phyloP scores from a whole-genome alignment of 2,113 vertebrate genomes.

The Circaetus cinerascens region DNA sequence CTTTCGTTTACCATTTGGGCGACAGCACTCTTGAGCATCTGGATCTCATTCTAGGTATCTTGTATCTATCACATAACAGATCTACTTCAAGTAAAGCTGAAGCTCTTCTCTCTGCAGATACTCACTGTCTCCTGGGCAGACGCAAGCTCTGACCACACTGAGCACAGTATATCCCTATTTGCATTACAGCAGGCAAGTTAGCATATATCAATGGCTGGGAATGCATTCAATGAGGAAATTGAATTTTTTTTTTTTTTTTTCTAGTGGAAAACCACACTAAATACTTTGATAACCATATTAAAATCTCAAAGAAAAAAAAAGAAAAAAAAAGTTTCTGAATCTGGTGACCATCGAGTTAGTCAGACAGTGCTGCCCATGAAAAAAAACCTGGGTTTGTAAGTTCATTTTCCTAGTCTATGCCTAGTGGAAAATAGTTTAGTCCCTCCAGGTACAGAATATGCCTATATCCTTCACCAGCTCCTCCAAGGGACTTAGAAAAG shows the following conservation, averaged over 20 bases:
- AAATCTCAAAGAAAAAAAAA: neutral
- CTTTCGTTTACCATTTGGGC: neutral
- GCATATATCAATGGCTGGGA: neutral
- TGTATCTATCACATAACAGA: neutral
- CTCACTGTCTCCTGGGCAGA: neutral
- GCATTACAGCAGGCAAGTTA: neutral
- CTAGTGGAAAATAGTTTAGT: neutral
- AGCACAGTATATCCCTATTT: neutral
- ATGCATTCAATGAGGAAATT: neutral
- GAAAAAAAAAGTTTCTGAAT: neutral
- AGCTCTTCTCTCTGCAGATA: neutral
- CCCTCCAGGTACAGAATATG: neutral
- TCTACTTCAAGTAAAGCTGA: neutral
- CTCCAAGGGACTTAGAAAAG: neutral
- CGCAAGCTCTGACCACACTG: neutral
- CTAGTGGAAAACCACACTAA: neutral
- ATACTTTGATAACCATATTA: neutral
- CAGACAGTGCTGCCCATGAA: neutral
- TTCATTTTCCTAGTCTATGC: neutral
- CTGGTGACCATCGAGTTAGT: neutral
- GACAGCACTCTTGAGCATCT: neutral
- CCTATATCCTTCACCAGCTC: neutral
- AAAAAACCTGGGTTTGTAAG: fast-evolving
- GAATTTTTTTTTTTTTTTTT: fast-evolving
- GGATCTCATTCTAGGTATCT: neutral